Base-by-base conservation (phyloP, 1,140 invertebrate genomes). In the Asobara japonica region DNA sequence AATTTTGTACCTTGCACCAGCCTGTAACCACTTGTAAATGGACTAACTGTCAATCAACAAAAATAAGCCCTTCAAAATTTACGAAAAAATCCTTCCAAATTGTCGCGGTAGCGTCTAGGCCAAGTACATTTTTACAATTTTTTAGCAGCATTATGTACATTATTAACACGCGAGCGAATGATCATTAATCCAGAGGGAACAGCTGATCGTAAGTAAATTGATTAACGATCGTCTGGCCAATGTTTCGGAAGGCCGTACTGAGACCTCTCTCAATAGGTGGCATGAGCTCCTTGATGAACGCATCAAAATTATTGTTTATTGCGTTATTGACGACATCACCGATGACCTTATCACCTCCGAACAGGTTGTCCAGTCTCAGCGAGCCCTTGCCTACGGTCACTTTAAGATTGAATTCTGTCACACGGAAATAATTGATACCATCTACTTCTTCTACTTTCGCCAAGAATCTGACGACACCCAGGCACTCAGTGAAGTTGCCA, bases 401-500 rank as follows among this genome's bases (percentile, higher is more conserved):
- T 74, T 89, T 89, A 5, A 91, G 78, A 6, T 86, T 82, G 36
- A 91, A 83, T 1, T 87, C 84, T 1, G 76, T 83, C 71, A 92
- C 89, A 48, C 83, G 83, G 0, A 92, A 29, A 74, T 90, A 90
- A 33, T 89, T 83, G 2, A 83, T 77, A 8, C 90, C 91, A 45
- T 90, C 81, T 29, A 82, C 76, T 30, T 88, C 83, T 4, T 78
- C 56, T 0, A 87, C 48, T 73, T 88, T 78, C 0, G 87, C 88
- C 38, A 88, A 83, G 1, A 92, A 38, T 30, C 88, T 79, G 0
- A 89, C 82, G 8, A 88, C 86, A 0, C 89, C 89, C 51, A 84
- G 87, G 64, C 90, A 89, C 69, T 91, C 87, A 1, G 89, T 91
- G 13, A 92, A 89, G 78, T 92, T 92, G 1, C 89, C 90, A n/a